These are phyloP conservation scores for Trachelipus rathkii DNA, from an alignment of 1,140 invertebrate genomes.

Conservation along the genomic window DNA sequence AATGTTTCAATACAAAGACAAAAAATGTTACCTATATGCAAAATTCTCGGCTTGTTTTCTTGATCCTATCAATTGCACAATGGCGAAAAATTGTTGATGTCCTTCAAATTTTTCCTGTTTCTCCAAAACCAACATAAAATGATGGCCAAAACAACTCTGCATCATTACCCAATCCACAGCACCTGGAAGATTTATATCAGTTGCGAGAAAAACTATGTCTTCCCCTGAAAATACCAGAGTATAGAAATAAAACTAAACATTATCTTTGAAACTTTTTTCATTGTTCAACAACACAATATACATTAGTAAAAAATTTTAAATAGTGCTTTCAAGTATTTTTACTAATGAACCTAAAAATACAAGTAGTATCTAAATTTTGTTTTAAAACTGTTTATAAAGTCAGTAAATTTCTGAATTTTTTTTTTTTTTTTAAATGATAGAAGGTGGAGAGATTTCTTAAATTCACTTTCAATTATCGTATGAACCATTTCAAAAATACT, in stretches of 20 bases:
- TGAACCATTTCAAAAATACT: no score
- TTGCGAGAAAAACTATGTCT: slow-evolving; percentile 98
- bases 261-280: slow-evolving; percentile 2
- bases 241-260: slow-evolving; percentile 22
- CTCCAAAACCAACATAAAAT: slow-evolving; percentile 98
- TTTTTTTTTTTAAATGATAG: no score
- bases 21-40: slow-evolving; percentile 74
- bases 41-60: slow-evolving; percentile 98
- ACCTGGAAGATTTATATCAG: slow-evolving; percentile 97
- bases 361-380: no score
- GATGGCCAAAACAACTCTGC: slow-evolving; percentile 98
- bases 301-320: no score
- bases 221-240: slow-evolving; percentile 60
- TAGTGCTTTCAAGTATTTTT: no score
- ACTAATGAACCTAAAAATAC: no score
- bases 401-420: no score
- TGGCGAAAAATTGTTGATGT: slow-evolving; percentile 98
- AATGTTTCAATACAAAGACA: no score
- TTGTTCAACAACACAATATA: not conserved
- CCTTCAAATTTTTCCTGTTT: slow-evolving; percentile 98
- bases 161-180: slow-evolving; percentile 99
- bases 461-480: no score
- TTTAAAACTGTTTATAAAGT: no score
- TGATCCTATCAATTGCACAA: slow-evolving; percentile 97
- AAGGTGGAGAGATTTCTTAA: no score